Evolutionary conservation across 2,888 invertebrate species (phyloP).

Genomic region (Hirudinaria manillensis): DNA sequence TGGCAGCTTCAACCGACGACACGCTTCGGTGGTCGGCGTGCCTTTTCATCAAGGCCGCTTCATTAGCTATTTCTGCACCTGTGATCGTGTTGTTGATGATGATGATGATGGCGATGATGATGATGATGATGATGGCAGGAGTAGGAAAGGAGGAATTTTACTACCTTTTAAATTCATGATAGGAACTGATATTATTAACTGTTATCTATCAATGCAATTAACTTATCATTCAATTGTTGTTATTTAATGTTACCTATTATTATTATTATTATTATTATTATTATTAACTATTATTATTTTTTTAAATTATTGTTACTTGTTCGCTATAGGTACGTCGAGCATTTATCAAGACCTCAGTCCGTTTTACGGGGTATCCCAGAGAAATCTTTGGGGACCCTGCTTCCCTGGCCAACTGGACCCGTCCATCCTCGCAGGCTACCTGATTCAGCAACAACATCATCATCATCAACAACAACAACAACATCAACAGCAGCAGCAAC

Average conservation of each 20-base stretch:
- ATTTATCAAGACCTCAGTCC: background rate
- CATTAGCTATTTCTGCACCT: no score
- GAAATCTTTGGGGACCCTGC: constrained; percentile 3
- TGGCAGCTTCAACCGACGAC: no score
- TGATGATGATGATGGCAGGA: background rate
- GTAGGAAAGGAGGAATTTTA: background rate
- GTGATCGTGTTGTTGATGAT: background rate
- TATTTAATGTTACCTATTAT: no score
- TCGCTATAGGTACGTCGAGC: no score
- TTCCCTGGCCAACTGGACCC: background rate
- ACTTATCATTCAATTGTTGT: background rate
- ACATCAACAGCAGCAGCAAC: background rate
- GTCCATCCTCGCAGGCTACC: background rate
- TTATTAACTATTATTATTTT: no score
- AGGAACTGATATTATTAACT: background rate
- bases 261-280: background rate
- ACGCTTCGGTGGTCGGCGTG: no score
- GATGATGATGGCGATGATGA: constrained; percentile 11
- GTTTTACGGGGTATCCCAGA: background rate
- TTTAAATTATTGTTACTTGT: no score
- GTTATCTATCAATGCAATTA: background rate
- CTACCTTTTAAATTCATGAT: background rate
- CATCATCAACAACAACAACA: background rate
- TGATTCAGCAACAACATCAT: background rate
- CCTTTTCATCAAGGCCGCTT: no score